Evolutionary conservation across 2,797 vertebrate species (phyloP), one percentile per base, ranked within the genome.

Genomic region (Valencia hispanica): DNA sequence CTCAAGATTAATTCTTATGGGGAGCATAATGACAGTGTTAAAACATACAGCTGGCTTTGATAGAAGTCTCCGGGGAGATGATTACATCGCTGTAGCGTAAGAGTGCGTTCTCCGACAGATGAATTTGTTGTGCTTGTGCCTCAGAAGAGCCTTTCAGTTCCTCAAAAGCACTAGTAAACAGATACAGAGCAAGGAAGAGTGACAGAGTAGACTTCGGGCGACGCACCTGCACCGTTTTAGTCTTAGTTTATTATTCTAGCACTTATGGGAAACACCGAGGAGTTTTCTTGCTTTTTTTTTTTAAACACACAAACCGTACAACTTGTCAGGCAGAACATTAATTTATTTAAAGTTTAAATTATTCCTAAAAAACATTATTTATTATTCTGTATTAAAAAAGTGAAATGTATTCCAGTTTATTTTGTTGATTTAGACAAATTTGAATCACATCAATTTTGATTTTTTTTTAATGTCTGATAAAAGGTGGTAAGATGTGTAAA

Each of bases 91-190:
- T 41, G 63, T 50, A 36, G 32, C 57, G 43, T 65, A 2, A 74
- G 55, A 78, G 53, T 22, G 12, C 1, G 0, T 72, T 72, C 59
- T 78, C 15, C 43, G 15, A 9, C 53, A 63, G 55, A 74, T 77
- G 36, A 72, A 50, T 32, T 41, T 34, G 45, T 65, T 30, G 30
- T 41, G 39, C 63, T 57, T 57, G 22, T 30, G 43, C 65, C 51
- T 65, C 79, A 74, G 72, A 71, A 72, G 74, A 68, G n/a, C 41
- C 50, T 81, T 55, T 45, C 12, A n/a, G 51, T 59, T 76, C 70
- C 59, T 70, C 73, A 30, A 68, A 45, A 59, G 74, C 47, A 5
- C 32, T 1, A 15, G n/a, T 43, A 76, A 72, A 73, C 77, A 78
- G 70, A 73, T 22, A 57, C 27, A 55, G 27, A 45, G 47, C 18